phyloP scores from a whole-genome alignment of 2,888 invertebrate genomes.

The Erebia ligea region DNA sequence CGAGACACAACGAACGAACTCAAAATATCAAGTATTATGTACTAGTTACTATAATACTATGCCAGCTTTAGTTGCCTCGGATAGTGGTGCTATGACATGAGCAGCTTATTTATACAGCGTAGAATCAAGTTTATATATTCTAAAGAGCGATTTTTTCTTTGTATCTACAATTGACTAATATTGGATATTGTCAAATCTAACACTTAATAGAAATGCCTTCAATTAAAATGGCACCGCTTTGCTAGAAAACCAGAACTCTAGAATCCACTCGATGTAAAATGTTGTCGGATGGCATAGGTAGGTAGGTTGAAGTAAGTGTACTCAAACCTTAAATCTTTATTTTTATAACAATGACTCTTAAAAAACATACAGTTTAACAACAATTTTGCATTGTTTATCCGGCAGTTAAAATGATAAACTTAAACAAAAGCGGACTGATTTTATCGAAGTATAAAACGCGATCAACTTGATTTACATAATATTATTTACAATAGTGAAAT shows the following conservation, averaged over 20 bases:
- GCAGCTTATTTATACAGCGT: no score
- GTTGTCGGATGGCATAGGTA: not conserved
- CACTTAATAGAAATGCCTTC: no score
- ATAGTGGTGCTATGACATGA: no score
- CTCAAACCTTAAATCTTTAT: not conserved
- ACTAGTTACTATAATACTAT: no score
- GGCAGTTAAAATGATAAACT: conserved; percentile 9
- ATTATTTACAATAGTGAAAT: conserved; percentile 51
- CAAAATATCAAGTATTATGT: no score
- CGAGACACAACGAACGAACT: not conserved
- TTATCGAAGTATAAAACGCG: conserved; percentile 61
- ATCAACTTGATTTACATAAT: conserved; percentile 52
- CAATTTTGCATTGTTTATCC: conserved; percentile 2
- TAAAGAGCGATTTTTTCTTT: no score
- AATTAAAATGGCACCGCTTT: no score
- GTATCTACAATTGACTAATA: no score
- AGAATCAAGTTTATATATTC: no score
- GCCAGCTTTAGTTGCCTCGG: no score
- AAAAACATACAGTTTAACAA: conserved; percentile 2
- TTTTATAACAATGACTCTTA: not conserved
- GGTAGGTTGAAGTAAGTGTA: not conserved
- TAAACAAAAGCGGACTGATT: conserved; percentile 30
- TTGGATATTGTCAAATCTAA: no score
- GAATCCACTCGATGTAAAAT: not conserved
- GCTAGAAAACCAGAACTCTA: no score